Percentiles rank a stretch among this genome's conserved stretches.
phyloP scores from a whole-genome alignment of 2,113 vertebrate genomes.

The Lepisosteus osseus region DNA sequence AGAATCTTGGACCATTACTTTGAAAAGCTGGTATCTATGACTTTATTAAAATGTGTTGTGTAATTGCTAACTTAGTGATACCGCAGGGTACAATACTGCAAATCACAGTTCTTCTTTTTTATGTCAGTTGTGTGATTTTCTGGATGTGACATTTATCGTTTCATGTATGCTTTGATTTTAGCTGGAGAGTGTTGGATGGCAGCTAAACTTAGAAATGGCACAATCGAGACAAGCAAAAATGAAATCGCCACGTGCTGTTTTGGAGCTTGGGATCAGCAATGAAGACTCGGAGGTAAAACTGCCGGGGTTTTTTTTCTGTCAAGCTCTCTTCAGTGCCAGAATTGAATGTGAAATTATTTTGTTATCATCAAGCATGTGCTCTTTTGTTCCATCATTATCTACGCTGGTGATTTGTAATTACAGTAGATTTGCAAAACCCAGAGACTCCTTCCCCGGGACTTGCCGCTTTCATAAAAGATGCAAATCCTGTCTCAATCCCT shows the following conservation, averaged over 20 bases:
- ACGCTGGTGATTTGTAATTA: no score
- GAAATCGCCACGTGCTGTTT: constrained; percentile 80
- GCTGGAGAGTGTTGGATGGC: constrained; percentile 90
- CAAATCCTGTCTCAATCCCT: constrained; percentile 36
- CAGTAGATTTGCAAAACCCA: constrained; percentile 1
- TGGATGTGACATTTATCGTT: no score
- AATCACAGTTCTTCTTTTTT: no score
- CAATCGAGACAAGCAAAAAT: constrained; percentile 81
- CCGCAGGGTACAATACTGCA: no score
- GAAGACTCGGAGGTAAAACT: constrained; percentile 82
- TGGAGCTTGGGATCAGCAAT: constrained; percentile 79
- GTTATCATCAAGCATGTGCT: no score
- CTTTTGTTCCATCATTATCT: no score
- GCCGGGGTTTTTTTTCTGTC: not conserved
- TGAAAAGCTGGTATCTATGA: no score
- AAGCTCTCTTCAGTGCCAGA: no score
- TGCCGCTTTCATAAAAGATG: constrained; percentile 36
- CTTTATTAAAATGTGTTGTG: no score
- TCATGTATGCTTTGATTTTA: constrained; percentile 54
- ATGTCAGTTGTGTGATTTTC: no score
- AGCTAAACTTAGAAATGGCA: constrained; percentile 92
- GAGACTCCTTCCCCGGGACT: constrained; percentile 11
- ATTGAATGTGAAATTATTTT: no score
- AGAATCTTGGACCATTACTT: no score
- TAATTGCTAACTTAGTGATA: not conserved